Percentiles rank a stretch among this genome's conserved stretches.
These are phyloP conservation scores for Octonoba sinensis DNA, from an alignment of 2,888 invertebrate species.

Conservation along the genomic window DNA sequence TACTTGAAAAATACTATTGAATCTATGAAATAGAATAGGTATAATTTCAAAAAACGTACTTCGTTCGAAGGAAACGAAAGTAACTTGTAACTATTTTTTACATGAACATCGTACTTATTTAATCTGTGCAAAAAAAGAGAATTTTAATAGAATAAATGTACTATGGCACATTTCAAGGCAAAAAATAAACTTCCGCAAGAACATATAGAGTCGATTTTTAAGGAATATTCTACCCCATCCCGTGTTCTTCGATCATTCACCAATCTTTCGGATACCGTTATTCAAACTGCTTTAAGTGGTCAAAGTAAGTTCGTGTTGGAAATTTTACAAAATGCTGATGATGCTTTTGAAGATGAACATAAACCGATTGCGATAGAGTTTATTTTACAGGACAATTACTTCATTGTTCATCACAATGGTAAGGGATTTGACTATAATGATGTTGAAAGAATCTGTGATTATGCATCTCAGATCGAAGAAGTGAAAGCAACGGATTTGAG, in stretches of 20 bases:
- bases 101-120: too few relatives aligned
- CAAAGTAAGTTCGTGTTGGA: conserved; percentile 10
- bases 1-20: too few relatives aligned
- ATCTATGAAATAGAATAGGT: too few relatives aligned
- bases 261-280: conserved; percentile 2
- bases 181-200: not conserved
- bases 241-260: not conserved
- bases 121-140: too few relatives aligned
- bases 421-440: conserved; percentile 18
- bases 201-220: not conserved
- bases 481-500: conserved; percentile 16
- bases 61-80: too few relatives aligned
- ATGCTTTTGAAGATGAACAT: conserved; percentile 6
- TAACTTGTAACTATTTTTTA: too few relatives aligned
- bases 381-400: conserved; percentile 10
- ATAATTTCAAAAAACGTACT: too few relatives aligned
- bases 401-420: conserved; percentile 9
- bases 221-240: not conserved
- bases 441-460: conserved; percentile 30
- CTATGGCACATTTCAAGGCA: not conserved
- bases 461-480: conserved; percentile 23
- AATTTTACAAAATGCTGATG: conserved; percentile 13
- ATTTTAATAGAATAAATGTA: not conserved
- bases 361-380: not conserved
- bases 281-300: conserved; percentile 11